A percentile compares a stretch with the other conserved stretches of the same genome.
Evolutionary conservation across 2,113 vertebrate species (phyloP).

Genomic region (Acinonyx jubatus): DNA sequence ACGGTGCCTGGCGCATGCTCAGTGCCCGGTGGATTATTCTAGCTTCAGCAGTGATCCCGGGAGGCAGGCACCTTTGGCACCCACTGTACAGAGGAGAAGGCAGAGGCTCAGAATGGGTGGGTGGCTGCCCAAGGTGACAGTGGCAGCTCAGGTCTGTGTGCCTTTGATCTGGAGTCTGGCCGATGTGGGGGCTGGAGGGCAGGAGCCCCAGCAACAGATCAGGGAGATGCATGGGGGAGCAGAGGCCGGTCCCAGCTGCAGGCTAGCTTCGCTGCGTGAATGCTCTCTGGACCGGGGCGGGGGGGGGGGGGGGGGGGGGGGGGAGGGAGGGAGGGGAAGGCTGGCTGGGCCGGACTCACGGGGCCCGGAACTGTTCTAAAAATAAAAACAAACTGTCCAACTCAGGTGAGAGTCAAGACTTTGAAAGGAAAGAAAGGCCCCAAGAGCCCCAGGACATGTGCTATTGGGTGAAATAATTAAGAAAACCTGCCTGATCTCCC

Average conservation of each 20-base stretch:
- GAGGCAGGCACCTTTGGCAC: too few species aligned
- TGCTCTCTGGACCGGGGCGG: neutral
- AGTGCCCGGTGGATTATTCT: neutral
- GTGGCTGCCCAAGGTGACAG: neutral
- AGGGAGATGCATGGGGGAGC: rapidly evolving
- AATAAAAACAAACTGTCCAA: slow-evolving; percentile 30
- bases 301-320: neutral
- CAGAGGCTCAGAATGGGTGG: rapidly evolving
- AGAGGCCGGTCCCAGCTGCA: rapidly evolving
- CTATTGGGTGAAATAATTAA: slow-evolving; percentile 76
- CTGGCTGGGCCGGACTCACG: neutral
- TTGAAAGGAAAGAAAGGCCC: slow-evolving; percentile 51
- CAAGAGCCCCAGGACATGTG: slow-evolving; percentile 41
- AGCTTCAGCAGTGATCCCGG: rapidly evolving
- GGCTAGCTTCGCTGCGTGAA: neutral
- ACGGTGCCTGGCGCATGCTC: rapidly evolving
- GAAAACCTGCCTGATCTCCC: slow-evolving; percentile 74
- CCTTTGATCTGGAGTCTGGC: neutral
- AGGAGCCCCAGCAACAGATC: neutral
- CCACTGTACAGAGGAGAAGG: neutral
- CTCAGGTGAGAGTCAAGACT: slow-evolving; percentile 61
- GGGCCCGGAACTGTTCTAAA: neutral
- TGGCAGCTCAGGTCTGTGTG: neutral
- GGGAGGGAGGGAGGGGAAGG: neutral
- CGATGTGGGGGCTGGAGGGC: rapidly evolving